A percentile compares a stretch with the other conserved stretches of the same genome.
These are phyloP conservation scores for Galerucella calmariensis DNA, from an alignment of 2,888 invertebrate species.

Conservation along the genomic window DNA sequence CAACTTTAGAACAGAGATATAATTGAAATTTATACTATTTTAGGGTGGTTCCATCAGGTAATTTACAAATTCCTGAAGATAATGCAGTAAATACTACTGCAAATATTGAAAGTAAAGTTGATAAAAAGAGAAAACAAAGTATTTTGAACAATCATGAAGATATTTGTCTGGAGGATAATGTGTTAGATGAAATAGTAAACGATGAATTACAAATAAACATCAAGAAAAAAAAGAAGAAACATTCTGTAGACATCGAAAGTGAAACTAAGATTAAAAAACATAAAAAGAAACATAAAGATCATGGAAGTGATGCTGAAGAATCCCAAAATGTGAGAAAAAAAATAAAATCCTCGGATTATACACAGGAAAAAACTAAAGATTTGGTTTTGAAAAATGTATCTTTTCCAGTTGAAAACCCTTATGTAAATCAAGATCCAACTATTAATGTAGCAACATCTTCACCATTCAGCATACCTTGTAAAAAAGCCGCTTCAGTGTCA, in stretches of 20 bases:
- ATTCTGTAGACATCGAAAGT: not conserved
- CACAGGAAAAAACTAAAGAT: not conserved
- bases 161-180: not conserved
- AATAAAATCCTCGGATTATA: not conserved
- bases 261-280: slow-evolving; percentile 14
- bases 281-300: slow-evolving; percentile 6
- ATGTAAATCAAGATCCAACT: not conserved
- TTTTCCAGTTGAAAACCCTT: not conserved
- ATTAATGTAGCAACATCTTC: slow-evolving; percentile 14
- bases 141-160: not conserved
- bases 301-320: not conserved
- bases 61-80: slow-evolving; percentile 9
- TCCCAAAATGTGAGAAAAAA: not conserved
- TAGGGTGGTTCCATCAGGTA: slow-evolving; percentile 23
- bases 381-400: not conserved
- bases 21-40: slow-evolving; percentile 2
- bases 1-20: not conserved
- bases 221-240: slow-evolving; percentile 30
- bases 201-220: not conserved
- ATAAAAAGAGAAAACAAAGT: not conserved
- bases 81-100: slow-evolving; percentile 1
- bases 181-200: not conserved
- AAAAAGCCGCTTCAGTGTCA: slow-evolving; percentile 25
- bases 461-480: slow-evolving; percentile 16
- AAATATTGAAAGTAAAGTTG: not conserved